A percentile compares a stretch with the other conserved stretches of the same genome.
Evolutionary conservation across 2,888 invertebrate genomes (phyloP).

Genomic region (Dermolepida albohirtum): DNA sequence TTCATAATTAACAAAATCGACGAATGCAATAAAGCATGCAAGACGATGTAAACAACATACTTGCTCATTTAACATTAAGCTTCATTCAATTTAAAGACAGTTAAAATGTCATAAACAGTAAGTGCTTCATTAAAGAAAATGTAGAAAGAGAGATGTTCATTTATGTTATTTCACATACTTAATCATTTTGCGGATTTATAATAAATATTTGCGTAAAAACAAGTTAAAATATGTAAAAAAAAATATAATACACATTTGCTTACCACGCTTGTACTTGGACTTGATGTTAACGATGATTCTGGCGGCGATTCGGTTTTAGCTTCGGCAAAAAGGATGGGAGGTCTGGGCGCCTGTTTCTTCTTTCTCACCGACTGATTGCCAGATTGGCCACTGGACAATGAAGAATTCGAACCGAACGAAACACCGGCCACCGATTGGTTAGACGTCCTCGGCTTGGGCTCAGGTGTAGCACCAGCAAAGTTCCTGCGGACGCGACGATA

Average conservation of each 20-base stretch:
- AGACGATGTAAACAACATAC: too few relatives aligned
- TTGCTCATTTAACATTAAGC: too few relatives aligned
- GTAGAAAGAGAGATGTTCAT: too few relatives aligned
- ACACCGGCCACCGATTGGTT: conserved; percentile 55
- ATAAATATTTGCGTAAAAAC: too few relatives aligned
- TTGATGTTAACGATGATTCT: conserved; percentile 57
- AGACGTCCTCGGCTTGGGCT: conserved; percentile 59
- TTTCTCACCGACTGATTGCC: conserved; percentile 66
- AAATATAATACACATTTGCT: conserved; percentile 48
- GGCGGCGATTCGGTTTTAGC: conserved; percentile 51
- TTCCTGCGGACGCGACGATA: conserved; percentile 9
- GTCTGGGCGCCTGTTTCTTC: conserved; percentile 78
- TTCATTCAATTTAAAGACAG: not conserved
- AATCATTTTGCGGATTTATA: too few relatives aligned
- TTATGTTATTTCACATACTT: too few relatives aligned
- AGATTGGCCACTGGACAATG: conserved; percentile 59
- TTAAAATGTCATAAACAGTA: not conserved
- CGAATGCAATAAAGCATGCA: too few relatives aligned
- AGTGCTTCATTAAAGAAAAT: conserved; percentile 13
- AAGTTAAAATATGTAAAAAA: not conserved
- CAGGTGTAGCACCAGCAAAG: conserved; percentile 52
- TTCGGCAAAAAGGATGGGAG: conserved; percentile 63
- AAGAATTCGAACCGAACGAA: conserved; percentile 63
- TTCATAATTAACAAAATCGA: too few relatives aligned
- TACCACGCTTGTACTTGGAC: conserved; percentile 61